Evolutionary conservation across 2,113 vertebrate genomes (phyloP).

Genomic region (Heteronetta atricapilla): DNA sequence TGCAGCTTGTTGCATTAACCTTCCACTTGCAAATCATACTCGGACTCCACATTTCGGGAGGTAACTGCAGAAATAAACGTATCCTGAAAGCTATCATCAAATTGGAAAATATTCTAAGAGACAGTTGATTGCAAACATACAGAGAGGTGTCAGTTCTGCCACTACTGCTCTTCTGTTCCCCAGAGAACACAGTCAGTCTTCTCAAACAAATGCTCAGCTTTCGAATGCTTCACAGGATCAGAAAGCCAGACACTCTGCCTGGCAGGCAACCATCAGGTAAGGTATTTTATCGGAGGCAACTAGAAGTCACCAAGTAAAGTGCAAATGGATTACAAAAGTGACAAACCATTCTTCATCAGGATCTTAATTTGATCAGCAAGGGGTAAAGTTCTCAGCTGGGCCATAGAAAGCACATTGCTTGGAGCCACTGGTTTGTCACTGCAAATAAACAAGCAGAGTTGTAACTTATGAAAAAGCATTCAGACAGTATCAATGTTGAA

Average conservation of each 20-base stretch:
- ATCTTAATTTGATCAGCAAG: conserved; percentile 96
- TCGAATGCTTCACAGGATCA: neutral
- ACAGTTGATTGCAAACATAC: neutral
- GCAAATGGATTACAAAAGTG: neutral
- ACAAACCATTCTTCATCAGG: conserved; percentile 94
- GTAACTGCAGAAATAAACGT: neutral
- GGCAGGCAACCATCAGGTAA: neutral
- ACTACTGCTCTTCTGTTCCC: neutral
- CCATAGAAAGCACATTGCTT: conserved; percentile 97
- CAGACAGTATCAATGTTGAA: neutral
- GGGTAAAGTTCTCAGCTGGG: conserved; percentile 92
- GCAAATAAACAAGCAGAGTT: conserved; percentile 25
- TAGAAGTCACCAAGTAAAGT: neutral
- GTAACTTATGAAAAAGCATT: neutral
- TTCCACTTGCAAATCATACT: neutral
- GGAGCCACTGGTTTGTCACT: conserved; percentile 90
- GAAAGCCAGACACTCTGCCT: neutral
- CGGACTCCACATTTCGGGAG: neutral
- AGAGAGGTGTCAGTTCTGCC: neutral
- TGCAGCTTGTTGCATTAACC: neutral
- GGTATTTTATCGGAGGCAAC: neutral
- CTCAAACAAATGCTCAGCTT: neutral
- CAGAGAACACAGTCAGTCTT: neutral
- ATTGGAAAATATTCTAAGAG: neutral
- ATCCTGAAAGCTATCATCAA: neutral